Base-by-base conservation (phyloP, 2,888 invertebrate genomes). In the Stenotaenia linearis region DNA sequence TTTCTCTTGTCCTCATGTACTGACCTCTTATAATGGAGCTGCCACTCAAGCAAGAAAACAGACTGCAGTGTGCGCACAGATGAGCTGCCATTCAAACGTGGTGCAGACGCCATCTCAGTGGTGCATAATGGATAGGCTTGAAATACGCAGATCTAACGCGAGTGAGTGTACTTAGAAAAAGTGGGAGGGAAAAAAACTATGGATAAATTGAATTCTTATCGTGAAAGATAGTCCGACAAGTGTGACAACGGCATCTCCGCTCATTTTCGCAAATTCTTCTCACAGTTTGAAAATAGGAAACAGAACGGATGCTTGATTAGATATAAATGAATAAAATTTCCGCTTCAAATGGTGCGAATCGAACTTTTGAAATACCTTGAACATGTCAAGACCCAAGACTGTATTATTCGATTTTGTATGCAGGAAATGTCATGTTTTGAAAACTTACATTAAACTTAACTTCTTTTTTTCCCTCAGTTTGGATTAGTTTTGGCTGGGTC, bases 181-280 rank as follows among this genome's bases (percentile, higher is more conserved):
- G n/a, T n/a, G n/a, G n/a, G n/a, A n/a, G n/a, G 28, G 18, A 15
- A 45, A 45, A 45, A 18, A 69, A n/a, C 18, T 18, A 2, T n/a
- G 50, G 69, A 69, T 69, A 69, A 69, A 69, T 69, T 69, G 69
- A 69, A 69, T 69, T 69, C 69, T 69, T 69, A 69, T 69, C 69
- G 28, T 50, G 40, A 69, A 28, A 69, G 69, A 69, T 69, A 69
- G 69, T 69, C 69, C 9, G 25, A 28, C 28, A 69, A n/a, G n/a
- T 28, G 69, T 69, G 69, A 69, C 69, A 69, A 69, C 69, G 69
- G 25, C 69, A 25, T 28, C 69, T 69, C 25, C 25, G 12, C 28
- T 69, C 69, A 28, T 69, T 28, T 69, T 69, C 25, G 15, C 28
- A 69, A 12, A 12, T 69, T 69, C 25, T 28, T 69, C 69, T 4